Evolutionary conservation across 2,113 vertebrate species (phyloP).

Genomic region (Chionomys nivalis): DNA sequence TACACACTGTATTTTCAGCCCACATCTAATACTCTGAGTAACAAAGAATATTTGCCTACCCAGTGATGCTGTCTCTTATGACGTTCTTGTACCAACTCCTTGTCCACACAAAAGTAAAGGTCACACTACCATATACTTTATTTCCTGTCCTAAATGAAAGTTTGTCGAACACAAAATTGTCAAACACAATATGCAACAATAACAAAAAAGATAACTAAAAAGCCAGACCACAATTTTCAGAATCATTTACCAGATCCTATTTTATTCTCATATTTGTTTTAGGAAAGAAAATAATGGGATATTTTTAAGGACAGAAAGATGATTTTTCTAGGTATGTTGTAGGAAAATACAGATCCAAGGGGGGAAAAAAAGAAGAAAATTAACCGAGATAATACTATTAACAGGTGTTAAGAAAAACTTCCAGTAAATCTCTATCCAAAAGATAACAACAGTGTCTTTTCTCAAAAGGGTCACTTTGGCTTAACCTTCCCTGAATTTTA

Average conservation of each 20-base stretch:
- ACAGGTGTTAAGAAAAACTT: neutral
- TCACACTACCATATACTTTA: neutral
- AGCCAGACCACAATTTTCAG: neutral
- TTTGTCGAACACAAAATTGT: neutral
- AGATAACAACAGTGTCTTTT: slow-evolving; percentile 6
- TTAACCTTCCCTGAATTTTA: neutral
- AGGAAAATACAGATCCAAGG: neutral
- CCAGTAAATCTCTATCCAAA: neutral
- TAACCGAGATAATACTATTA: neutral
- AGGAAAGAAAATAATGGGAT: neutral
- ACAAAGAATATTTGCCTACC: neutral
- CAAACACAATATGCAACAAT: neutral
- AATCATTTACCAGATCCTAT: neutral
- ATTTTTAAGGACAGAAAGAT: neutral
- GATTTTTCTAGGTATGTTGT: neutral
- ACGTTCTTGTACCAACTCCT: neutral
- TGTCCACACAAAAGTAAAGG: neutral
- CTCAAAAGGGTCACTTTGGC: neutral
- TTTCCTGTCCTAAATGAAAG: neutral
- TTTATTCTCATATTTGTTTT: neutral
- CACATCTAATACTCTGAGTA: neutral
- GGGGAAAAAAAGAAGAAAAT: neutral
- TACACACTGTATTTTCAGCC: neutral
- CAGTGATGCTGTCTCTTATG: neutral
- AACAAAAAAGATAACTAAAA: neutral